Evolutionary conservation across 2,888 invertebrate species (phyloP).

Genomic region (Leptodirus hochenwartii): DNA sequence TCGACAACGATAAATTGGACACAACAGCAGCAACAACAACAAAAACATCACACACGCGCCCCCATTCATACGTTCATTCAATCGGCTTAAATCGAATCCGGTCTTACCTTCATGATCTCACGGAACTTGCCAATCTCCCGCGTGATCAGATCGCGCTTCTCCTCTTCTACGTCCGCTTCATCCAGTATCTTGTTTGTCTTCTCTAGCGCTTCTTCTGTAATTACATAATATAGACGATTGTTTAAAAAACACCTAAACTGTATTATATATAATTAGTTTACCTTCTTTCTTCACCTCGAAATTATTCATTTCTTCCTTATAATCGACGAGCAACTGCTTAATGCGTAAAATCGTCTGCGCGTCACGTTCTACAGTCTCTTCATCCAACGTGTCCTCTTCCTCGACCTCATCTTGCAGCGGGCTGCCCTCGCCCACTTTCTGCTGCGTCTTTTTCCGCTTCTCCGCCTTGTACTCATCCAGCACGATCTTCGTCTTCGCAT

Average conservation of each 20-base stretch:
- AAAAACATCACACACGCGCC: too few species aligned
- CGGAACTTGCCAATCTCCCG: conserved; percentile 96
- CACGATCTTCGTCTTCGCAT: conserved; percentile 89
- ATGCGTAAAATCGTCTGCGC: conserved; percentile 59
- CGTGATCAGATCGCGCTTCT: conserved; percentile 88
- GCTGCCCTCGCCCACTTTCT: conserved; percentile 42
- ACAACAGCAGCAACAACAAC: too few species aligned
- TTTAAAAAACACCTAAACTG: conserved; percentile 2
- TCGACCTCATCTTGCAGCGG: conserved; percentile 37
- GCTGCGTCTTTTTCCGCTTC: conserved; percentile 36
- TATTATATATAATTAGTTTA: conserved; percentile 16
- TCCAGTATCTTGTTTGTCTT: conserved; percentile 51
- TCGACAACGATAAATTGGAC: too few species aligned
- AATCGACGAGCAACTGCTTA: conserved; percentile 63
- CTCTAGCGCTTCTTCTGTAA: conserved; percentile 44
- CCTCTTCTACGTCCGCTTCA: conserved; percentile 86
- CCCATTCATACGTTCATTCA: too few species aligned
- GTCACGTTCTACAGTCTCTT: conserved; percentile 55
- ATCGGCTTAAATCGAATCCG: too few species aligned
- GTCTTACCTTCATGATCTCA: conserved; percentile 85
- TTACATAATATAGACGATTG: conserved; percentile 4
- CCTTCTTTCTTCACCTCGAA: conserved; percentile 46
- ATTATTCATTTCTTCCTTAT: conserved; percentile 58
- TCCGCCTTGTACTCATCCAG: conserved; percentile 81
- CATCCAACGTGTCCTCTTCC: conserved; percentile 52